Conservation (phyloP, 1,140 invertebrate genomes). For the Myzus persicae region DNA sequence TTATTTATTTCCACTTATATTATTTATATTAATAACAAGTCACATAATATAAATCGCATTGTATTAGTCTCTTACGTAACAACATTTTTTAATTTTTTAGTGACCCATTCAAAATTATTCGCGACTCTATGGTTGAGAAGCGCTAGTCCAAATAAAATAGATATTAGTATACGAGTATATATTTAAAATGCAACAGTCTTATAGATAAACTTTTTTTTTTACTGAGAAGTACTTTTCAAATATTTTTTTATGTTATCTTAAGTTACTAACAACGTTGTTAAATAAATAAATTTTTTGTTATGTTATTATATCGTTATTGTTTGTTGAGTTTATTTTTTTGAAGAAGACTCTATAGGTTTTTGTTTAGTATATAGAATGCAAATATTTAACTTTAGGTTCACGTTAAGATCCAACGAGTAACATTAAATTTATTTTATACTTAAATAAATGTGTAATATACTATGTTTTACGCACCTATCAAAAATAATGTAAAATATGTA, state of each 20-base stretch:
- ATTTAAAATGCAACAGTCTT: not conserved
- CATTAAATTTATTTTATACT: not conserved
- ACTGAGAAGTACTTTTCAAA: not conserved
- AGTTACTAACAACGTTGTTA: not conserved
- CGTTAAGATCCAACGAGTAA: not conserved
- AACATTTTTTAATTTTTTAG: too few relatives aligned
- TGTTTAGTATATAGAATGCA: not conserved
- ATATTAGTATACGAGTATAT: not conserved
- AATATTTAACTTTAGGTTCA: not conserved
- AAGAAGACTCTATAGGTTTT: not conserved
- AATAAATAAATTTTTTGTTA: not conserved
- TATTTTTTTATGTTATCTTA: not conserved
- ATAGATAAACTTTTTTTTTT: not conserved
- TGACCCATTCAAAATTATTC: too few relatives aligned
- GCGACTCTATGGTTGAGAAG: too few relatives aligned
- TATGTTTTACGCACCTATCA: not conserved
- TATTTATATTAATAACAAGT: too few relatives aligned
- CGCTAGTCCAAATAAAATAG: not conserved
- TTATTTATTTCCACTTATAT: too few relatives aligned
- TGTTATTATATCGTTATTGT: not conserved
- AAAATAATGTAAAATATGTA: not conserved
- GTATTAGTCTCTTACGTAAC: too few relatives aligned
- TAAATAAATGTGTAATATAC: not conserved
- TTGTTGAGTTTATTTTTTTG: not conserved
- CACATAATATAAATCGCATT: too few relatives aligned